A percentile compares a stretch with the other conserved stretches of the same genome.
These are phyloP conservation scores for Scaptomyza parva DNA, from an alignment of 2,888 invertebrate genomes.

Conservation along the genomic window DNA sequence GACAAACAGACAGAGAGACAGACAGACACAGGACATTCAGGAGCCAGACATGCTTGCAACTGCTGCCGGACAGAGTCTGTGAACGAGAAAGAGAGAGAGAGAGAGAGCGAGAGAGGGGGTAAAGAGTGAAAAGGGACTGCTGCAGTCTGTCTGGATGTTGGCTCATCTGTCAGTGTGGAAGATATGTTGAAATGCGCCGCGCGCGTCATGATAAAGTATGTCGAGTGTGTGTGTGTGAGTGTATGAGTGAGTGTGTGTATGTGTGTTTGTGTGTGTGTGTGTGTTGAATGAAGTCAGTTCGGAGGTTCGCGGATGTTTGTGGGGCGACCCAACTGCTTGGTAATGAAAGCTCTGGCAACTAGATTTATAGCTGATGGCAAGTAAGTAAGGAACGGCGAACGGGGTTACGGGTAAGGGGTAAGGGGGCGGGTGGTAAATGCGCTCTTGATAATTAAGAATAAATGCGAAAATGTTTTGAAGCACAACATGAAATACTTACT, in stretches of 20 bases:
- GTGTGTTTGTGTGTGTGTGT: conserved; percentile 28
- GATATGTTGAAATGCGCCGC: conserved; percentile 80
- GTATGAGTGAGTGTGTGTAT: conserved; percentile 10
- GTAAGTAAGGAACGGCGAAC: no score
- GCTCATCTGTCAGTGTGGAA: conserved; percentile 79
- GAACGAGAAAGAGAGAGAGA: background rate
- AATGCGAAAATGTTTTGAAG: conserved; percentile 74
- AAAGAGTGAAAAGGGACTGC: no score
- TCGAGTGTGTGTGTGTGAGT: conserved; percentile 46
- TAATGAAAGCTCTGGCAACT: conserved; percentile 72
- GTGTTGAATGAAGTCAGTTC: conserved; percentile 31
- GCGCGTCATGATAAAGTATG: conserved; percentile 78
- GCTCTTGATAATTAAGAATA: conserved; percentile 78
- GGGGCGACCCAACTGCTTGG: conserved; percentile 13
- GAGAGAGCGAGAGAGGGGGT: conserved; percentile 6
- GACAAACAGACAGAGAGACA: conserved; percentile 29
- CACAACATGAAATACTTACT: conserved; percentile 23
- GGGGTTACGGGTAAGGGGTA: background rate
- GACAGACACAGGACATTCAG: conserved; percentile 26
- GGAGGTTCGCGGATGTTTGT: conserved; percentile 34
- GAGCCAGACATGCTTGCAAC: conserved; percentile 35
- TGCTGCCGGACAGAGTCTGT: conserved; percentile 20
- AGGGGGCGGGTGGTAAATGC: conserved; percentile 10
- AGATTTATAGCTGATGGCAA: conserved; percentile 60
- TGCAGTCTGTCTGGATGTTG: conserved; percentile 70